Percentiles rank a stretch among this genome's conserved stretches.
Evolutionary conservation across 2,797 vertebrate genomes (phyloP).

Genomic region (Neosalanx taihuensis): DNA sequence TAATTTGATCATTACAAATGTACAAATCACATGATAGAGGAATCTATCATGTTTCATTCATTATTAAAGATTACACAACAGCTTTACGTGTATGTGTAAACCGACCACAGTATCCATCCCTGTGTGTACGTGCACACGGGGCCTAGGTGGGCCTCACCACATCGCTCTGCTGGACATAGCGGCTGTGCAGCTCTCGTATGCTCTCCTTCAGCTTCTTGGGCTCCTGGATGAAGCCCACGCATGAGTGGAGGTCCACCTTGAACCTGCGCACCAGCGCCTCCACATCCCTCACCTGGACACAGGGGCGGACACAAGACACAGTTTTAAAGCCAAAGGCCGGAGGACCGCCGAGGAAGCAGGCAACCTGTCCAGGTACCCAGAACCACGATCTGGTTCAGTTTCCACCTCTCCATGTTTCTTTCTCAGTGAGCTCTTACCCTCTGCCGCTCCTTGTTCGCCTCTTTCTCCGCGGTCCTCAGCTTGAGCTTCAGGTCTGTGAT

Average conservation of each 20-base stretch:
- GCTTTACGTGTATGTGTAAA: neutral
- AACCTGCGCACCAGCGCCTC: constrained; percentile 79
- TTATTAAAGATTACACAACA: no score
- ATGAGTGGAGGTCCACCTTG: constrained; percentile 82
- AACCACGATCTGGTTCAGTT: neutral
- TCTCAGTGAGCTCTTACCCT: constrained; percentile 67
- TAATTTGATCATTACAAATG: no score
- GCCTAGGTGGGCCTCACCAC: constrained; percentile 67
- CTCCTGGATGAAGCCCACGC: constrained; percentile 81
- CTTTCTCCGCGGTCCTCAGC: constrained; percentile 73
- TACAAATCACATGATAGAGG: no score
- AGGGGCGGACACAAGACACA: constrained; percentile 2
- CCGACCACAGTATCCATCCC: neutral
- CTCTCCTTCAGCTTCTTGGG: constrained; percentile 80
- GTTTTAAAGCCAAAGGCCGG: no score
- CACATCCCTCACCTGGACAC: constrained; percentile 72
- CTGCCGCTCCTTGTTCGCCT: constrained; percentile 79
- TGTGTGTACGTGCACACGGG: neutral
- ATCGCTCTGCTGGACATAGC: constrained; percentile 73
- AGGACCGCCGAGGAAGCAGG: no score
- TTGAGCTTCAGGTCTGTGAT: constrained; percentile 80
- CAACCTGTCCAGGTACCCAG: neutral
- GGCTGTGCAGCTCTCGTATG: constrained; percentile 73
- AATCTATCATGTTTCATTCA: no score
- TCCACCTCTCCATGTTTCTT: neutral